Base-by-base conservation (phyloP, 1,140 invertebrate species). In the Bombyx mandarina region DNA sequence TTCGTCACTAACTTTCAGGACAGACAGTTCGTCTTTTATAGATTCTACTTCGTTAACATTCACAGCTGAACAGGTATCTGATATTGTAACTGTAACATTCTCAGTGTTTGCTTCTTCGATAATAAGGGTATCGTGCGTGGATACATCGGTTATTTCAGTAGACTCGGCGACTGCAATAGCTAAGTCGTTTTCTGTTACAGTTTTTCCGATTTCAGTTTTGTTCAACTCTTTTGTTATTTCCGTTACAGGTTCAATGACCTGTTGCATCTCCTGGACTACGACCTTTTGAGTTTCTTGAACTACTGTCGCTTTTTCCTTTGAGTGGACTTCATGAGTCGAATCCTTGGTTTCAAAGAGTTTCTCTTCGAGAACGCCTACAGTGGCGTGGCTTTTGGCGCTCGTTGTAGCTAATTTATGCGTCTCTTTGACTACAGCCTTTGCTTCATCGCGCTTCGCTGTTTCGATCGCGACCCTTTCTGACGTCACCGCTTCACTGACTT, bases 191-290 rank as follows among this genome's bases (percentile, higher is more conserved):
- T 57, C 49, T 52, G 43, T 54, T 8, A 8, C 4, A 35, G 50
- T 6, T 35, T 51, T 7, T 35, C 26, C 42, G 0, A 8, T 51
- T 51, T 51, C 42, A 9, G 4, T 35, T 35, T 9, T 7, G 8
- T 22, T 7, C 8, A 10, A 8, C 2, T 26, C 52, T 57, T 68
- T 53, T 49, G 45, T 54, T 35, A 57, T 57, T 60, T 67, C 61
- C 18, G 62, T 56, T 9, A 66, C 46, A 44, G 70, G 62, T 50
- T 75, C 71, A 5, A 69, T 61, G 18, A 69, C 46, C 42, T 70
- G 52, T n/a, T 63, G 63, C 46, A 62, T 63, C 54, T 77, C 69
- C 60, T 73, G 68, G n/a, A 71, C 56, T 7, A 62, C 54, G 42
- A 68, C 55, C 22, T 67, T 56, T 47, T 62, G 50, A 43, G 48